phyloP scores from a whole-genome alignment of 2,888 invertebrate genomes.

The Agriopis aurantiaria region DNA sequence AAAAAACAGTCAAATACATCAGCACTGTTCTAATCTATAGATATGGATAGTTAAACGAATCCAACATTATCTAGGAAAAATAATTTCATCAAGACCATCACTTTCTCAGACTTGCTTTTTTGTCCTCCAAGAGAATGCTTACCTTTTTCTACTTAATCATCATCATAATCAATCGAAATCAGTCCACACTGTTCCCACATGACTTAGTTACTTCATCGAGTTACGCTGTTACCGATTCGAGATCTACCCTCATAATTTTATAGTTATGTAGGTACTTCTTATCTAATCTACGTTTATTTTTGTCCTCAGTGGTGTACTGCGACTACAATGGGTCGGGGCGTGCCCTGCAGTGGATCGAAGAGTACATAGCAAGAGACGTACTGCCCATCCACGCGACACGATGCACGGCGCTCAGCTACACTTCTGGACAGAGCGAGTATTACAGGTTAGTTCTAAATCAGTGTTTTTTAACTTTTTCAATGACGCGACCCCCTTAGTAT shows the following conservation, averaged over 20 bases:
- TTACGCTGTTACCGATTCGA: no score
- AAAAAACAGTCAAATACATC: no score
- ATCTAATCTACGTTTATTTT: constrained; percentile 36
- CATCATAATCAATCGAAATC: no score
- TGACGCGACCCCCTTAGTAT: no score
- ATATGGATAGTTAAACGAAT: no score
- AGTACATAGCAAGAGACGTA: constrained; percentile 92
- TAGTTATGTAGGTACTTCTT: no score
- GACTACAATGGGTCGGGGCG: constrained; percentile 95
- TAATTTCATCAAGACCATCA: neutral
- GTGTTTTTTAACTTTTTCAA: neutral
- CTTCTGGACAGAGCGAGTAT: constrained; percentile 94
- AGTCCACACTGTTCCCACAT: no score
- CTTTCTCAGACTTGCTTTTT: neutral
- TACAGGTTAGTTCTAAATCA: constrained; percentile 89
- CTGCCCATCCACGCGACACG: constrained; percentile 93
- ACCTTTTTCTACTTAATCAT: neutral
- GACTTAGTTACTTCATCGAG: no score
- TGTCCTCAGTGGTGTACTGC: constrained; percentile 91
- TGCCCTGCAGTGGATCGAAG: constrained; percentile 93
- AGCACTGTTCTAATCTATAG: neutral
- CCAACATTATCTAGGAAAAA: no score
- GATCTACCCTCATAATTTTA: no score
- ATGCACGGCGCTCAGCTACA: constrained; percentile 92
- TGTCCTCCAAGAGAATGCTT: neutral